Evolutionary conservation across 2,113 vertebrate genomes (phyloP).

Genomic region (Cryptotis parvus): DNA sequence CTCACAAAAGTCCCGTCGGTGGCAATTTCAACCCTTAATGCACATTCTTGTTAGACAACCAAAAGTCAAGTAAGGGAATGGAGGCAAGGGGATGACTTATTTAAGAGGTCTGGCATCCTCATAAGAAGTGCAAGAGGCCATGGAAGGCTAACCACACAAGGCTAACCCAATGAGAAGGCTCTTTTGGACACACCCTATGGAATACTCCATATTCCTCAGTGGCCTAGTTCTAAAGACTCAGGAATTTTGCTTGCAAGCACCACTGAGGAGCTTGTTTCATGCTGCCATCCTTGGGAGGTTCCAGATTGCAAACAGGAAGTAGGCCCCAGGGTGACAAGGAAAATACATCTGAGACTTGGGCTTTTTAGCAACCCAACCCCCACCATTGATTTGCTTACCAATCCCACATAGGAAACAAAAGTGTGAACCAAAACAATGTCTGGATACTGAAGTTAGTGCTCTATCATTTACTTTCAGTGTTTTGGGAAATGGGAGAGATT

Average conservation of each 20-base stretch:
- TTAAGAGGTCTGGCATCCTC: not conserved
- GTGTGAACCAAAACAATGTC: not conserved
- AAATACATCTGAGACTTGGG: too few relatives aligned
- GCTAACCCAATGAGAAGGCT: not conserved
- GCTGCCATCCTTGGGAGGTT: not conserved
- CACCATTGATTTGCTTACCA: not conserved
- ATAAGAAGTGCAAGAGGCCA: not conserved
- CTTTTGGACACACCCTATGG: not conserved
- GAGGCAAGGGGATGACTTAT: not conserved
- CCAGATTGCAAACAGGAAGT: not conserved
- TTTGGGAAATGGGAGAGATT: too few relatives aligned
- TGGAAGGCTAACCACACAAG: not conserved
- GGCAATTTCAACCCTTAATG: not conserved
- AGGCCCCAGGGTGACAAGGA: not conserved
- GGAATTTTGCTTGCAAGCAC: not conserved
- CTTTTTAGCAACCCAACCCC: not conserved
- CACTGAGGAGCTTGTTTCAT: not conserved
- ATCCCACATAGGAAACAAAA: not conserved
- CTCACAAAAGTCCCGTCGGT: not conserved
- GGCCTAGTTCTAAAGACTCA: not conserved
- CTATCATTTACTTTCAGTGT: too few relatives aligned
- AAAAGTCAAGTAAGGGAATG: not conserved
- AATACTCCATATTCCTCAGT: not conserved
- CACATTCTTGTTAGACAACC: not conserved
- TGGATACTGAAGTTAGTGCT: not conserved